phyloP scores from a whole-genome alignment of 2,888 invertebrate species.

The Corbicula japonica region DNA sequence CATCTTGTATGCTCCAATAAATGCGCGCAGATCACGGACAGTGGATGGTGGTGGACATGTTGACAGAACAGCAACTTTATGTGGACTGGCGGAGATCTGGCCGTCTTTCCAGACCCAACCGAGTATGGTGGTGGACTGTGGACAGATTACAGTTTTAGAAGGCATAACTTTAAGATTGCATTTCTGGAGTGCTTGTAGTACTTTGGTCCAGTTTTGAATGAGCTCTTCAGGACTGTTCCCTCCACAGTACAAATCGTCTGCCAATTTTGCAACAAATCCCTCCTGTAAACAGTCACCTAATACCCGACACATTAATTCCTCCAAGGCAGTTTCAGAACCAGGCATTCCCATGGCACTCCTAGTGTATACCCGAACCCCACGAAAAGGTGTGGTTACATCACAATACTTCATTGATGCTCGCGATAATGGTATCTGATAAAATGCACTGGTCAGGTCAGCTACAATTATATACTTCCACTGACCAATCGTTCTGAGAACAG shows the following conservation, averaged over 20 bases:
- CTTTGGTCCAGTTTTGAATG: constrained; percentile 41
- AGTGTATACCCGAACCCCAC: constrained; percentile 31
- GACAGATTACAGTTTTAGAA: constrained; percentile 56
- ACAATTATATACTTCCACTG: constrained; percentile 57
- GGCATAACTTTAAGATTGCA: constrained; percentile 46
- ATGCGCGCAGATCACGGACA: constrained; percentile 45
- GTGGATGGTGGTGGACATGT: constrained; percentile 42
- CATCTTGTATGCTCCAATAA: constrained; percentile 63
- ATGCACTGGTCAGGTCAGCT: no score
- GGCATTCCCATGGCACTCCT: constrained; percentile 67
- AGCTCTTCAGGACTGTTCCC: constrained; percentile 53
- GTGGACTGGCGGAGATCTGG: constrained; percentile 38
- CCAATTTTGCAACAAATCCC: constrained; percentile 57
- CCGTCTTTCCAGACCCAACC: constrained; percentile 61
- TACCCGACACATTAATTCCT: constrained; percentile 6
- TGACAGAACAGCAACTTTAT: constrained; percentile 47
- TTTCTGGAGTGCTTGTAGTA: constrained; percentile 56
- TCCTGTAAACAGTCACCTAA: constrained; percentile 42
- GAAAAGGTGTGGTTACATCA: constrained; percentile 50
- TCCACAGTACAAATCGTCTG: constrained; percentile 66
- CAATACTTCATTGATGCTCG: constrained; percentile 49
- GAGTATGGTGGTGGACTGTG: constrained; percentile 50
- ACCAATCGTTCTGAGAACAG: constrained; percentile 26
- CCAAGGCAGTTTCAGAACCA: constrained; percentile 56
- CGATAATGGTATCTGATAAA: no score